phyloP scores from a whole-genome alignment of 2,113 vertebrate species.

The Brachionichthys hirsutus region DNA sequence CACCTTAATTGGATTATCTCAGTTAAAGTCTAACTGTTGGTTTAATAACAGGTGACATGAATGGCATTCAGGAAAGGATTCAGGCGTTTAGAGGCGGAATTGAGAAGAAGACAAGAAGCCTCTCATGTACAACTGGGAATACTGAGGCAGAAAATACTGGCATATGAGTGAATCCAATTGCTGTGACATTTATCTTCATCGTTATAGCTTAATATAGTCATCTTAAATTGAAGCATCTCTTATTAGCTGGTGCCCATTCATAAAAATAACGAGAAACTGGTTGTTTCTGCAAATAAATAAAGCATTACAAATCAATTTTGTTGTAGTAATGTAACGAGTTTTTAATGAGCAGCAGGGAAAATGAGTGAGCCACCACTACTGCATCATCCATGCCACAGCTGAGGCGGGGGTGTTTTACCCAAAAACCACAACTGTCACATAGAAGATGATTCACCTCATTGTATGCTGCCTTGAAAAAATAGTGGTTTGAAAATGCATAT shows the following conservation, averaged over 20 bases:
- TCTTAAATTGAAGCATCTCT: neutral
- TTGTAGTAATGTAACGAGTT: slow-evolving; percentile 35
- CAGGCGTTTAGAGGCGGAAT: slow-evolving; percentile 30
- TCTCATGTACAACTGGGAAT: neutral
- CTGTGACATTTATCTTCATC: neutral
- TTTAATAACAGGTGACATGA: too few relatives aligned
- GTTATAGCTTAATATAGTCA: slow-evolving; percentile 6
- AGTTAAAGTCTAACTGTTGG: too few relatives aligned
- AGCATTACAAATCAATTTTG: slow-evolving; percentile 40
- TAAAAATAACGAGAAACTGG: neutral
- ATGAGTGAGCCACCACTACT: slow-evolving; percentile 26
- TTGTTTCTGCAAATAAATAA: slow-evolving; percentile 15
- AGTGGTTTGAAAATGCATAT: slow-evolving; percentile 31
- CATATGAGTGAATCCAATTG: neutral
- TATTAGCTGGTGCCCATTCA: slow-evolving; percentile 1
- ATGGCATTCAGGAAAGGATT: slow-evolving; percentile 11
- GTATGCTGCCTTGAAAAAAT: slow-evolving; percentile 30
- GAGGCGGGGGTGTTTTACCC: slow-evolving; percentile 16
- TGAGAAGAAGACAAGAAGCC: neutral
- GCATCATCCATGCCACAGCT: slow-evolving; percentile 36
- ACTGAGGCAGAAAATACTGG: slow-evolving; percentile 33
- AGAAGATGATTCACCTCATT: slow-evolving; percentile 32
- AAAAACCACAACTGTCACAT: slow-evolving; percentile 25
- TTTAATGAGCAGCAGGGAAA: slow-evolving; percentile 51
- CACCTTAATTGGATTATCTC: slow-evolving; percentile 24